phyloP scores from a whole-genome alignment of 2,888 invertebrate species.

The Coronaproctus castanopsis region DNA sequence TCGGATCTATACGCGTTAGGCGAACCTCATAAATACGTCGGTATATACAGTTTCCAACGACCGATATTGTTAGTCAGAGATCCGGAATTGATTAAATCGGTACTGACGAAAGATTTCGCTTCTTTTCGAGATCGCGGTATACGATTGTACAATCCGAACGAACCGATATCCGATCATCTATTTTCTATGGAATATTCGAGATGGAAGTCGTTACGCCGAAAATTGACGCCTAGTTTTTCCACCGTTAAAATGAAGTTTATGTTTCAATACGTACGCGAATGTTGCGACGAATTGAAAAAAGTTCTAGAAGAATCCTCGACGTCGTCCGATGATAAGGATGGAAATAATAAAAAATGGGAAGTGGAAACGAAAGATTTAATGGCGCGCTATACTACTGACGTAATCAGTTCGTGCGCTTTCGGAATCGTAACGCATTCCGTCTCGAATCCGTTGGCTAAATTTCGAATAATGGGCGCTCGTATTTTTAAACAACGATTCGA shows the following conservation, averaged over 20 bases:
- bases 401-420: conserved; percentile 31
- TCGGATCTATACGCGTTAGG: conserved; percentile 25
- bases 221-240: conserved; percentile 34
- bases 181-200: conserved; percentile 30
- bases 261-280: conserved; percentile 30
- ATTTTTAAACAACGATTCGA: conserved; percentile 6
- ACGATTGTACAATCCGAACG: conserved; percentile 23
- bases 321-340: neutral
- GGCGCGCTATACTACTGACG: conserved; percentile 30
- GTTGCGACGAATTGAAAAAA: conserved; percentile 24
- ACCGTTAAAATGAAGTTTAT: conserved; percentile 34
- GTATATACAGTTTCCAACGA: conserved; percentile 30
- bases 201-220: conserved; percentile 33
- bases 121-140: conserved; percentile 30
- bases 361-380: conserved; percentile 28
- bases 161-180: conserved; percentile 26
- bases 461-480: conserved; percentile 23
- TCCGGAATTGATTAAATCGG: conserved; percentile 29
- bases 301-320: conserved; percentile 3
- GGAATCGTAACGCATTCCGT: conserved; percentile 30
- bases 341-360: neutral
- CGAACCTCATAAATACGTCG: conserved; percentile 23
- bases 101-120: conserved; percentile 31
- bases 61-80: conserved; percentile 30
- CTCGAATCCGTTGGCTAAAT: conserved; percentile 26